Conservation (phyloP, 1,140 invertebrate genomes). For the Steinernema feltiae region DNA sequence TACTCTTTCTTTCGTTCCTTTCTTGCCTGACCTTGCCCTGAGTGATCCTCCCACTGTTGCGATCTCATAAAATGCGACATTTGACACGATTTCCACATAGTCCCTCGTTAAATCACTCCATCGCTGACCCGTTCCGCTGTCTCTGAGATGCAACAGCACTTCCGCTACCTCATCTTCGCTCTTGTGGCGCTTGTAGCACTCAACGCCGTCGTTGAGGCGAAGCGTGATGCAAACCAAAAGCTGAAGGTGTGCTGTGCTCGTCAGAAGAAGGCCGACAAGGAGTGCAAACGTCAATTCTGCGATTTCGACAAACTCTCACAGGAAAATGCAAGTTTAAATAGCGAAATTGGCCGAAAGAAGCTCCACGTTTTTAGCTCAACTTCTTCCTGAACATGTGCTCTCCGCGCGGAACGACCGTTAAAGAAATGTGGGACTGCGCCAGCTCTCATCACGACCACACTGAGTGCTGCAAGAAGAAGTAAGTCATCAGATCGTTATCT, state of each 20-base stretch:
- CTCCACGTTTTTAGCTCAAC: constrained; percentile 32
- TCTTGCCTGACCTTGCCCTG: too few species aligned
- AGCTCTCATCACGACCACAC: constrained; percentile 48
- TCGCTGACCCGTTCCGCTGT: too few species aligned
- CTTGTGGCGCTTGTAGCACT: neutral
- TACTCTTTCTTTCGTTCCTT: neutral
- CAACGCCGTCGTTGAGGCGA: constrained; percentile 16
- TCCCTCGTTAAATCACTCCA: too few species aligned
- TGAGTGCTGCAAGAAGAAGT: constrained; percentile 54
- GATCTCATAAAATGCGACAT: constrained; percentile 14
- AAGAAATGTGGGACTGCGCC: constrained; percentile 52
- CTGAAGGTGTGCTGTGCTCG: constrained; percentile 50
- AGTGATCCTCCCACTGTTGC: neutral
- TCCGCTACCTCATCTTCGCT: neutral
- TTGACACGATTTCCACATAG: neutral
- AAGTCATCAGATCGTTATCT: constrained; percentile 19
- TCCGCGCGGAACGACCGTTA: constrained; percentile 42
- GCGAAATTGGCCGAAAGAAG: too few species aligned
- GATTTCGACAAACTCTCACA: constrained; percentile 47
- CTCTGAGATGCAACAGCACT: too few species aligned
- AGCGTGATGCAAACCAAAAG: constrained; percentile 46
- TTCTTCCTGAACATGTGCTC: constrained; percentile 47
- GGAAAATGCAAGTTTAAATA: constrained; percentile 45
- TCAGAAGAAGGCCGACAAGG: constrained; percentile 49
- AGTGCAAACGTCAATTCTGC: constrained; percentile 49